These are phyloP conservation scores for Semicossyphus pulcher DNA, from an alignment of 2,113 vertebrate genomes.

Conservation along the genomic window DNA sequence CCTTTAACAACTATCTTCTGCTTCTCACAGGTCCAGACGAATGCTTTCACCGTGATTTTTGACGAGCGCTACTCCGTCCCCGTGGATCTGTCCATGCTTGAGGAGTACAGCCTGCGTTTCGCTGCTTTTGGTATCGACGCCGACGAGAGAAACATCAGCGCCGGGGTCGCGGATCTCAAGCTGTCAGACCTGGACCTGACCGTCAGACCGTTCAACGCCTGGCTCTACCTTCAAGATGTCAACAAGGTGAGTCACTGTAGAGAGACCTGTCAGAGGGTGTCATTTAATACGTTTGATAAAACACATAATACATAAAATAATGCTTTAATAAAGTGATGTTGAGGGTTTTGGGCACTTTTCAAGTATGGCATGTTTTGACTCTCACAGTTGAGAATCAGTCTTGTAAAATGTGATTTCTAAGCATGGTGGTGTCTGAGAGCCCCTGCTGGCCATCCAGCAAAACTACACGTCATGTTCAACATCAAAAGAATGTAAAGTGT, in stretches of 20 bases:
- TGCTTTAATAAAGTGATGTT: too few relatives aligned
- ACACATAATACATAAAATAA: too few relatives aligned
- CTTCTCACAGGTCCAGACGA: slow-evolving; percentile 88
- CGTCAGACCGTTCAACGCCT: slow-evolving; percentile 90
- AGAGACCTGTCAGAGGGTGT: too few relatives aligned
- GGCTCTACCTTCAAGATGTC: slow-evolving; percentile 96
- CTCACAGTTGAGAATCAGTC: too few relatives aligned
- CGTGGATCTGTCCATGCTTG: slow-evolving; percentile 85
- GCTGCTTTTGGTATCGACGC: slow-evolving; percentile 90
- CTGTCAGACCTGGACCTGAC: slow-evolving; percentile 92
- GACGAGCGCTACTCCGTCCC: slow-evolving; percentile 93
- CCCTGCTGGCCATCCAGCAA: slow-evolving; percentile 45
- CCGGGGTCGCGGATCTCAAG: slow-evolving; percentile 92
- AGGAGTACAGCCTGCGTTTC: slow-evolving; percentile 92
- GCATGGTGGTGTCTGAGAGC: slow-evolving; percentile 18
- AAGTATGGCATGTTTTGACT: too few relatives aligned
- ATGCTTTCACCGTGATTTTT: slow-evolving; percentile 90
- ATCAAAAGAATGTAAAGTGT: too few relatives aligned
- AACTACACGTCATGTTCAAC: slow-evolving; percentile 26
- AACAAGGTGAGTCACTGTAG: slow-evolving; percentile 91
- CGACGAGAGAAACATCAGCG: slow-evolving; percentile 90
- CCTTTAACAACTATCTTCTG: not conserved
- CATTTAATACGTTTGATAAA: too few relatives aligned
- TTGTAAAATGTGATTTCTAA: too few relatives aligned
- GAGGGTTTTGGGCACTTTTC: too few relatives aligned